Evolutionary conservation across 1,140 invertebrate genomes (phyloP).

Genomic region (Tyrophagus putrescentiae): DNA sequence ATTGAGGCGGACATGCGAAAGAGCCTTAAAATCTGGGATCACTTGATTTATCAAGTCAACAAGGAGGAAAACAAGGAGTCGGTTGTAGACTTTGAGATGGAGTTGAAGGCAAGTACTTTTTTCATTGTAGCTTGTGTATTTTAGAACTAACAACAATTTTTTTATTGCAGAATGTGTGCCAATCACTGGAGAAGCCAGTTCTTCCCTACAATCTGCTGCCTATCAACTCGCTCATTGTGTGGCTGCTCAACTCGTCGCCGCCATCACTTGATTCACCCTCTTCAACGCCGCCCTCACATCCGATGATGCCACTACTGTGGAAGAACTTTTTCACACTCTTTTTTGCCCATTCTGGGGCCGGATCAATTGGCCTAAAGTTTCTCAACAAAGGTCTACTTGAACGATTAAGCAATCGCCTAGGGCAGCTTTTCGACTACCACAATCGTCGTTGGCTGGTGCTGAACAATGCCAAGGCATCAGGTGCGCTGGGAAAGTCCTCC

Average conservation of each 20-base stretch:
- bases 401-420: constrained; percentile 15
- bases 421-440: constrained; percentile 21
- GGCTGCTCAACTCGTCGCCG: background rate
- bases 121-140: background rate
- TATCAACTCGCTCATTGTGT: constrained; percentile 21
- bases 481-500: background rate
- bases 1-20: constrained; percentile 16
- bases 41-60: constrained; percentile 22
- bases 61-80: background rate
- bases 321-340: constrained; percentile 21
- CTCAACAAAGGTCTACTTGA: background rate
- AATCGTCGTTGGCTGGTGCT: background rate
- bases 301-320: constrained; percentile 18
- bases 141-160: background rate
- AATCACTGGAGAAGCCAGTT: background rate
- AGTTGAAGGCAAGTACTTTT: background rate
- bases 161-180: constrained; percentile 11
- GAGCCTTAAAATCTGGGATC: constrained; percentile 22
- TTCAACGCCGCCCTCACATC: background rate
- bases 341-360: constrained; percentile 17
- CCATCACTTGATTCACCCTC: constrained; percentile 7
- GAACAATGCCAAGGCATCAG: background rate
- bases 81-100: constrained; percentile 1
- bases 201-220: constrained; percentile 18
- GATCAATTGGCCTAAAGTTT: constrained; percentile 19